Conservation (phyloP, 2,113 vertebrate species). For the Cyprinodon variegatus region DNA sequence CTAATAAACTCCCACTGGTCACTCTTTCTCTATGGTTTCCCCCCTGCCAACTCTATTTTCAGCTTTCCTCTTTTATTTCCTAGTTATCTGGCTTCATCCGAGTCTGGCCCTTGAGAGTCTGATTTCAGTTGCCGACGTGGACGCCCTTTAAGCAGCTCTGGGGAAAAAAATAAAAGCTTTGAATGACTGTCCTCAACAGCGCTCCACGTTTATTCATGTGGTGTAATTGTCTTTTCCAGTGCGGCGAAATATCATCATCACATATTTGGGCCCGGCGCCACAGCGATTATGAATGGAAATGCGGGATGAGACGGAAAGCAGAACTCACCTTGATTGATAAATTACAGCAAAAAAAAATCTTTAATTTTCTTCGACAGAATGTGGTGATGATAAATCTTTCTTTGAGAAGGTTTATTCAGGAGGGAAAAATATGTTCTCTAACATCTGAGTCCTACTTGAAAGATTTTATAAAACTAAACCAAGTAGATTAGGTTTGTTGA, state of each 20-base stretch:
- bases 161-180: neutral
- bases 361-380: neutral
- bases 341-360: neutral
- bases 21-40: neutral
- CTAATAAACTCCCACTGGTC: neutral
- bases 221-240: constrained; percentile 47
- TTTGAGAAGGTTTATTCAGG: neutral
- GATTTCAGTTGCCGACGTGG: constrained; percentile 41
- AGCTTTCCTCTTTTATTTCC: constrained; percentile 34
- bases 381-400: neutral
- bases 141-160: constrained; percentile 38
- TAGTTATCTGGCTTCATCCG: constrained; percentile 31
- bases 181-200: constrained; percentile 19
- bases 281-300: constrained; percentile 28
- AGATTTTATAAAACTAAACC: neutral
- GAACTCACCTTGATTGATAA: constrained; percentile 14
- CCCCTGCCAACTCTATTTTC: constrained; percentile 30
- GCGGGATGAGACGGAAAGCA: neutral
- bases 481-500: neutral
- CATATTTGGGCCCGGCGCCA: constrained; percentile 30
- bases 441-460: neutral
- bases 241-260: constrained; percentile 42
- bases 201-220: constrained; percentile 28
- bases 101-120: constrained; percentile 37
- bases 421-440: neutral